Evolutionary conservation across 2,888 invertebrate species (phyloP).

Genomic region (Gonocerus acuteangulatus): DNA sequence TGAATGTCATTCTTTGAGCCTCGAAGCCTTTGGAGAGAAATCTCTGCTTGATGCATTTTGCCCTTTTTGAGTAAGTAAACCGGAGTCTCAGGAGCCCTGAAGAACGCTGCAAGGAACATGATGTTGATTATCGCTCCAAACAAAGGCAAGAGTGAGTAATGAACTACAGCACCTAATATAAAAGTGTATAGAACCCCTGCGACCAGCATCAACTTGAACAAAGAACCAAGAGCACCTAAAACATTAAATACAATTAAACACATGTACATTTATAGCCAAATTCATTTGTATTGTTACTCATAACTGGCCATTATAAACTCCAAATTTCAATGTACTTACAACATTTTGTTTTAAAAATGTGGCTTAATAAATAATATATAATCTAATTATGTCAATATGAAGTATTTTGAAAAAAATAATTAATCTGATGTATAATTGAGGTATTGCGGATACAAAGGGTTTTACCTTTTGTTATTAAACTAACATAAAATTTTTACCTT

Average conservation of each 20-base stretch:
- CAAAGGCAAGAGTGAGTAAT: conserved; percentile 64
- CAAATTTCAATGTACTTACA: too few relatives aligned
- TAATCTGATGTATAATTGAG: too few relatives aligned
- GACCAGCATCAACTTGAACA: conserved; percentile 68
- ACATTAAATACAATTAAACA: not conserved
- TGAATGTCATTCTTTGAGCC: conserved; percentile 60
- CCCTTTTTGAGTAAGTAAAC: conserved; percentile 28
- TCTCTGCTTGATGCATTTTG: conserved; percentile 15
- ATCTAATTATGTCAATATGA: too few relatives aligned
- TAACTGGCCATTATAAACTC: too few relatives aligned
- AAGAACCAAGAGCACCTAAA: conserved; percentile 61
- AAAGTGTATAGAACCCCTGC: conserved; percentile 73
- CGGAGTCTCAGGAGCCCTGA: conserved; percentile 67
- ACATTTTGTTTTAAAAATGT: too few relatives aligned
- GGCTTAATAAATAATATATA: too few relatives aligned
- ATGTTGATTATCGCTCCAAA: conserved; percentile 59
- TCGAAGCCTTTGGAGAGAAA: conserved; percentile 49
- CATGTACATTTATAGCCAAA: too few relatives aligned
- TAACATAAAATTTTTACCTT: too few relatives aligned
- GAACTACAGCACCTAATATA: conserved; percentile 59
- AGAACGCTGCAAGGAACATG: conserved; percentile 55
- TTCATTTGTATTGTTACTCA: too few relatives aligned
- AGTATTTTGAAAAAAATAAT: too few relatives aligned
- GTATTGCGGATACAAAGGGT: too few relatives aligned
- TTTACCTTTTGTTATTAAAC: too few relatives aligned